phyloP scores from a whole-genome alignment of 2,113 vertebrate species.

The Empidonax traillii region DNA sequence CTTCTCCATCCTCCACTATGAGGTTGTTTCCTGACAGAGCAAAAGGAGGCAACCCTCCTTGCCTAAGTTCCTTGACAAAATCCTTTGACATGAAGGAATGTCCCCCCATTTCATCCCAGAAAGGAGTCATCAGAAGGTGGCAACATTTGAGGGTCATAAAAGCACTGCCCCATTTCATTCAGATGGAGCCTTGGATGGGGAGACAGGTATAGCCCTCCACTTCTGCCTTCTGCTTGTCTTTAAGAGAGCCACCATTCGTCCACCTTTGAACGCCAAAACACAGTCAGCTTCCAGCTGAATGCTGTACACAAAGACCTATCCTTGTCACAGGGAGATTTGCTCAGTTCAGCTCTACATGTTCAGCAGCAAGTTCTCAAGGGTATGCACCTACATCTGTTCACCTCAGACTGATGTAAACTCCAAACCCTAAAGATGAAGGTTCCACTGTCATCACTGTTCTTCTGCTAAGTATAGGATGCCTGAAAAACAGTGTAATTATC shows the following conservation, averaged over 20 bases:
- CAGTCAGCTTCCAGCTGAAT: background rate
- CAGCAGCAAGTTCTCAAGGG: background rate
- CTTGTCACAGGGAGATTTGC: background rate
- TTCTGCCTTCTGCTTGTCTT: background rate
- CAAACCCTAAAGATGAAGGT: background rate
- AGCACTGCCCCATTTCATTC: background rate
- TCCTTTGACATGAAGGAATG: background rate
- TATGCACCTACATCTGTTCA: background rate
- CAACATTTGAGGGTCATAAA: accelerated
- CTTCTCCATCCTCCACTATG: background rate
- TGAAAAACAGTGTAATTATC: background rate
- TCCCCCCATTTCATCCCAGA: background rate
- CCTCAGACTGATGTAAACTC: background rate
- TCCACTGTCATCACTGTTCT: background rate
- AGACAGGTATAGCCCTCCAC: background rate
- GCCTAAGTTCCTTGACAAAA: background rate
- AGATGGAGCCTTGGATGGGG: too few species aligned
- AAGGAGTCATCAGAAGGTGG: background rate
- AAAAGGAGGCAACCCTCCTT: background rate
- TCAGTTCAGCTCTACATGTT: background rate
- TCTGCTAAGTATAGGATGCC: background rate
- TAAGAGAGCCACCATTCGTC: background rate
- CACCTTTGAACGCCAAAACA: background rate
- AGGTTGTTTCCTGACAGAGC: background rate
- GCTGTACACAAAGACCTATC: background rate